These are phyloP conservation scores for Odontomachus brunneus DNA, from an alignment of 1,140 invertebrate species.

Conservation along the genomic window DNA sequence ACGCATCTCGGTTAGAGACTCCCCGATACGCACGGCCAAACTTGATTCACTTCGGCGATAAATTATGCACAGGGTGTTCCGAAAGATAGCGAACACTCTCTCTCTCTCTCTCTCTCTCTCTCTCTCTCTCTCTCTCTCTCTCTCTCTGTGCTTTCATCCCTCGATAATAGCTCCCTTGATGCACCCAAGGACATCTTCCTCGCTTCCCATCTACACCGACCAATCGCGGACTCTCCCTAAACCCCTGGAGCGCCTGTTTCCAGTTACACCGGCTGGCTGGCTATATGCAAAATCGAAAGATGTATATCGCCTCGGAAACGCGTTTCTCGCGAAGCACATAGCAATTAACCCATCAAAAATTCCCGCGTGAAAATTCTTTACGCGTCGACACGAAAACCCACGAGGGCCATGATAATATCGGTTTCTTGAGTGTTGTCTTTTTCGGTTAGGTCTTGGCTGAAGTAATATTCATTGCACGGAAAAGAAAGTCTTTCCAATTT, in stretches of 20 bases:
- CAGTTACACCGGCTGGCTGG: not conserved
- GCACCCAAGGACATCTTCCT: constrained; percentile 67
- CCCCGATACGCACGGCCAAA: constrained; percentile 65
- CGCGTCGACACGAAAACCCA: no score
- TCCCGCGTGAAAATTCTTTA: not conserved
- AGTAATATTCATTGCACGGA: no score
- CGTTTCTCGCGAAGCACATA: not conserved
- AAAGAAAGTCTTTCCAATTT: no score
- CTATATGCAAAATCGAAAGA: constrained; percentile 33
- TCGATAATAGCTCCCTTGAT: constrained; percentile 71
- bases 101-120: not conserved
- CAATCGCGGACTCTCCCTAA: constrained; percentile 53
- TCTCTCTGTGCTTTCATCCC: constrained; percentile 63
- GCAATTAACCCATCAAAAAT: not conserved
- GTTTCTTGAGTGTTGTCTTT: no score
- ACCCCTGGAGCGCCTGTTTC: constrained; percentile 31
- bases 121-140: constrained; percentile 27
- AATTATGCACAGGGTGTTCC: constrained; percentile 72
- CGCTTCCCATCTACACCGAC: constrained; percentile 45
- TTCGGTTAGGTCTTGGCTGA: no score
- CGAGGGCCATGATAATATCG: no score
- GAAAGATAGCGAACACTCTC: constrained; percentile 54
- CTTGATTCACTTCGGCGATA: constrained; percentile 66
- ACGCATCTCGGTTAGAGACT: constrained; percentile 39
- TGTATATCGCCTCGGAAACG: constrained; percentile 2